These are phyloP conservation scores for Tapera naevia DNA, from an alignment of 2,797 vertebrate species.

Conservation along the genomic window DNA sequence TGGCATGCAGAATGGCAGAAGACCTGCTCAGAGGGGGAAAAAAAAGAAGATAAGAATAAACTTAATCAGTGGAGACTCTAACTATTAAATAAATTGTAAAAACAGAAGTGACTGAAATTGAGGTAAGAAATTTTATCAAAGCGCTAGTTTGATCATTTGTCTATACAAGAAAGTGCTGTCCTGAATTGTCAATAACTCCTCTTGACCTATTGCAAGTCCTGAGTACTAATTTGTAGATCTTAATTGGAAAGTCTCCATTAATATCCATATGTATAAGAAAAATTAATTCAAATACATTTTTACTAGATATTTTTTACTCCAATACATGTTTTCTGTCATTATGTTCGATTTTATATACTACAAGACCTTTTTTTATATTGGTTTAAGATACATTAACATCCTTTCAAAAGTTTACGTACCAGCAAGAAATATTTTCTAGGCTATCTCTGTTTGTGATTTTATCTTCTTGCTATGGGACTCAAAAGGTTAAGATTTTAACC, in stretches of 20 bases:
- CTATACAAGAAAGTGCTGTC: neutral
- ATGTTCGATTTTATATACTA: neutral
- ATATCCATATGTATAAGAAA: neutral
- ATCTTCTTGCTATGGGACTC: neutral
- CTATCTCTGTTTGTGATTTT: neutral
- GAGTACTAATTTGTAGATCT: neutral
- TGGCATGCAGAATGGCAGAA: neutral
- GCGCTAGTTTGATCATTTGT: neutral
- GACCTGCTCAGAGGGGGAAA: neutral
- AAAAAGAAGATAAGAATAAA: neutral
- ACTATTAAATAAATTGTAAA: neutral
- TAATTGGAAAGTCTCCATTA: neutral
- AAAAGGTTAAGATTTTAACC: slow-evolving; percentile 47
- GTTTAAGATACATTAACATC: neutral
- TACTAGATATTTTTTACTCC: neutral
- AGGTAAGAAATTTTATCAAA: neutral
- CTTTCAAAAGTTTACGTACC: neutral
- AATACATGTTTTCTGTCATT: neutral
- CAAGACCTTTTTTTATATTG: neutral
- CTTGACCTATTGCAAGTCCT: neutral
- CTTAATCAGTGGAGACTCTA: neutral
- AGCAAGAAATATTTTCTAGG: neutral
- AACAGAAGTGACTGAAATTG: neutral
- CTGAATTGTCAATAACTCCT: neutral
- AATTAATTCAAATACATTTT: neutral